These are phyloP conservation scores for Andrena dorsata DNA, from an alignment of 2,888 invertebrate genomes.

Conservation along the genomic window DNA sequence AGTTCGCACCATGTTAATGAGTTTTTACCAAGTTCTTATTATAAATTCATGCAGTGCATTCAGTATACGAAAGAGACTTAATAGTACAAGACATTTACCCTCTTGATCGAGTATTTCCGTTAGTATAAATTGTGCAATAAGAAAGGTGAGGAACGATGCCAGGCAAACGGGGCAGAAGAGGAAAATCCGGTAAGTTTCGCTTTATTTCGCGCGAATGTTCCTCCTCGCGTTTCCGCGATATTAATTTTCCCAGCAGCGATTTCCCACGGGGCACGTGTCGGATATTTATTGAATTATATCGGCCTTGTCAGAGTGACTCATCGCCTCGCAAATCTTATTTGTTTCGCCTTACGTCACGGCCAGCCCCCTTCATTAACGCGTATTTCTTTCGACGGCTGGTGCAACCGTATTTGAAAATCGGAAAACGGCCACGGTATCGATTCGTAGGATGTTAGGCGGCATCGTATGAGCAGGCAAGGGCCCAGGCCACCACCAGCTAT, in stretches of 20 bases:
- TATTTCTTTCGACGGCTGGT: neutral
- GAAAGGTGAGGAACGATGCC: conserved; percentile 88
- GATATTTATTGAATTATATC: conserved; percentile 60
- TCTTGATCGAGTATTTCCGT: conserved; percentile 91
- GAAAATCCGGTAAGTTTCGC: conserved; percentile 88
- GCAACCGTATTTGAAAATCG: neutral
- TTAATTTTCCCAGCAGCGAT: neutral
- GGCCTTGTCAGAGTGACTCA: conserved; percentile 65
- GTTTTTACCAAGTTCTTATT: conserved; percentile 89
- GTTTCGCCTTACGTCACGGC: conserved; percentile 60
- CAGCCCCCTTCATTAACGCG: neutral
- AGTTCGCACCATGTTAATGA: conserved; percentile 89
- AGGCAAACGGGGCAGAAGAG: conserved; percentile 90
- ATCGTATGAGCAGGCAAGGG: neutral
- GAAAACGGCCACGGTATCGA: conserved; percentile 18
- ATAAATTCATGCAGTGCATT: conserved; percentile 90
- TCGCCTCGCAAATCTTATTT: conserved; percentile 62
- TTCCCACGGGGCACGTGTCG: conserved; percentile 24
- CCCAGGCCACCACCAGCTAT: conserved; percentile 29
- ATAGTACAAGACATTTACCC: conserved; percentile 91
- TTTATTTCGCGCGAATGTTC: conserved; percentile 1
- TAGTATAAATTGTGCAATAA: conserved; percentile 87
- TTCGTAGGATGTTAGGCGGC: conserved; percentile 18
- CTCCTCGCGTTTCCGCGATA: neutral
- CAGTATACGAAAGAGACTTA: conserved; percentile 90